Evolutionary conservation across 2,888 invertebrate genomes (phyloP), one percentile per base, ranked within the genome.

Genomic region (Tubulanus polymorphus): DNA sequence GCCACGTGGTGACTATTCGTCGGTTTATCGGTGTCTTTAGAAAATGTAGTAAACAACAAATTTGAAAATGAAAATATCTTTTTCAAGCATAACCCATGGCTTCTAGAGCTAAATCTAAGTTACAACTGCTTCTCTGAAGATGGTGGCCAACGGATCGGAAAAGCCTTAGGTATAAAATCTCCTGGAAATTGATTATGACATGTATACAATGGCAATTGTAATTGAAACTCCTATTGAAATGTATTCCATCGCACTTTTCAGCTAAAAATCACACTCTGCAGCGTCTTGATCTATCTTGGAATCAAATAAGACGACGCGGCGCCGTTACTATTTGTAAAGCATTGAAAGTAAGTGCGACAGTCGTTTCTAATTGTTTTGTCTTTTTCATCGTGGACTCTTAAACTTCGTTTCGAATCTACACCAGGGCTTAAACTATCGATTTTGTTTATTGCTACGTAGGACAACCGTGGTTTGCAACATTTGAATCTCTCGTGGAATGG

Each of bases 401-500:
- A 10, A 32, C 35, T 10, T 46, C 10, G 46, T 46, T 46, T 46
- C 10, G 46, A 12, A 18, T 12, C 23, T 46, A n/a, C 10, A 20
- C n/a, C 12, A 12, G 23, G 10, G 12, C 10, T 18, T 12, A 8
- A 46, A 46, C 18, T 20, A 46, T 46, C 35, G 6, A 18, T 41
- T 15, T n/a, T n/a, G n/a, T n/a, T n/a, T n/a, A n/a, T n/a, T 41
- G 5, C 48, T 8, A n/a, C n/a, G n/a, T 27, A 48, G 48, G 3
- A 12, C 27, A 48, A 28, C 29, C 26, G 18, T 5, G 5, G 6
- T 48, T 18, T 48, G 6, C 20, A 48, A 1, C 35, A 23, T 12
- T 35, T 59, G 29, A 65, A 77, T 54, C 56, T 77, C 20, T 60
- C 72, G 0, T 75, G 74, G 76, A 77, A 77, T 46, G 76, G 75